phyloP scores from a whole-genome alignment of 2,797 vertebrate species.

The Odontamblyopus lacepedii region DNA sequence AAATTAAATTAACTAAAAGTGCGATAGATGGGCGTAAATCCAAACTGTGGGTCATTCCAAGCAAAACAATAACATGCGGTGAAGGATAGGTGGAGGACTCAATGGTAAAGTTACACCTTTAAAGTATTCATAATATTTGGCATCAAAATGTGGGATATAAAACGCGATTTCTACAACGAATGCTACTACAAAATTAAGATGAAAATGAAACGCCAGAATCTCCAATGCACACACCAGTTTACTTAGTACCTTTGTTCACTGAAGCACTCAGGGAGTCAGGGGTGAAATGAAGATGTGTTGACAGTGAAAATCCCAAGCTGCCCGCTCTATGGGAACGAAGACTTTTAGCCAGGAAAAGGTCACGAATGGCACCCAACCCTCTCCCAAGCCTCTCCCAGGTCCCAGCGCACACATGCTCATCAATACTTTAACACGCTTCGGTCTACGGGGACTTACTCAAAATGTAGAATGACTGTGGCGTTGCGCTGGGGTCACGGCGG shows the following conservation, averaged over 20 bases:
- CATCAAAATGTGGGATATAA: too few relatives aligned
- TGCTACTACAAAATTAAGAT: too few relatives aligned
- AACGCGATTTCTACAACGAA: too few relatives aligned
- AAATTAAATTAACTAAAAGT: too few relatives aligned
- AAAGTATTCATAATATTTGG: too few relatives aligned
- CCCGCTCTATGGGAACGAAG: constrained; percentile 15
- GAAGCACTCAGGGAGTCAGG: constrained; percentile 13
- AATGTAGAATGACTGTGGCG: constrained; percentile 70
- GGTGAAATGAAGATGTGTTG: constrained; percentile 48
- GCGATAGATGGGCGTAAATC: too few relatives aligned
- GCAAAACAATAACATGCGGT: too few relatives aligned
- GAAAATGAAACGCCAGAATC: not conserved
- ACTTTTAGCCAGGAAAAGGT: constrained; percentile 32
- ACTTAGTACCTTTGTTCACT: not conserved
- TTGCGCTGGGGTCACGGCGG: constrained; percentile 58
- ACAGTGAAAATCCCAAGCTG: constrained; percentile 37
- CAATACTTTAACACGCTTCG: constrained; percentile 68
- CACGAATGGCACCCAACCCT: constrained; percentile 20
- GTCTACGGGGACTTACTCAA: constrained; percentile 49
- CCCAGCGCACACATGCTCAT: constrained; percentile 59
- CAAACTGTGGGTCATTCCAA: too few relatives aligned
- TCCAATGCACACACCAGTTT: not conserved
- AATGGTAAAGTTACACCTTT: too few relatives aligned
- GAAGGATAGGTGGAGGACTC: too few relatives aligned
- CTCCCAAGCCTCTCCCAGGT: constrained; percentile 21